A percentile compares a stretch with the other conserved stretches of the same genome.
These are phyloP conservation scores for Adelognathus sp. DNA, from an alignment of 2,888 invertebrate genomes.

Conservation along the genomic window DNA sequence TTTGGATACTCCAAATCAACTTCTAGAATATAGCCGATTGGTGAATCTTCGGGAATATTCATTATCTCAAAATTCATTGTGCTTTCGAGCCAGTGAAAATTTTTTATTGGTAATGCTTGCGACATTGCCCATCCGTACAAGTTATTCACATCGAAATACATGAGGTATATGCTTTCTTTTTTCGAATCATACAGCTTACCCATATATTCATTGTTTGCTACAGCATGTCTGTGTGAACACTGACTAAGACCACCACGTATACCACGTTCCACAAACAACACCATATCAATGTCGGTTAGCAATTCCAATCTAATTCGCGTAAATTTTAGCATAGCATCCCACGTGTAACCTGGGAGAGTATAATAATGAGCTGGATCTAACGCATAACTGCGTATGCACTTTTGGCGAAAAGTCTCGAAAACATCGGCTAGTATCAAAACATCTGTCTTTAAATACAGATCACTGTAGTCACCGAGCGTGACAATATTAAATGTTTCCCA, in stretches of 20 bases:
- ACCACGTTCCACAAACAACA: not conserved
- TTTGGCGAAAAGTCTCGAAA: conserved; percentile 71
- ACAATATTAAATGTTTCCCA: conserved; percentile 67
- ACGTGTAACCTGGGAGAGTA: not conserved
- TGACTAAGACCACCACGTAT: not conserved
- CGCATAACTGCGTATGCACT: conserved; percentile 42
- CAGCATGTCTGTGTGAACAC: not conserved
- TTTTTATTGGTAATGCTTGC: not conserved
- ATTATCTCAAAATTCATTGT: too few relatives aligned
- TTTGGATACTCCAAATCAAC: too few relatives aligned
- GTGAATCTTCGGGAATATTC: too few relatives aligned
- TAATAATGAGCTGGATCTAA: not conserved
- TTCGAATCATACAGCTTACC: conserved; percentile 63
- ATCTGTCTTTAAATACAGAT: too few relatives aligned
- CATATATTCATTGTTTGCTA: conserved; percentile 76
- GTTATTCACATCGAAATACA: conserved; percentile 66
- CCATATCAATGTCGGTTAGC: conserved; percentile 64
- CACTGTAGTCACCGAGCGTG: conserved; percentile 67
- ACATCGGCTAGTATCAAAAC: conserved; percentile 69
- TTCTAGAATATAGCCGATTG: too few relatives aligned
- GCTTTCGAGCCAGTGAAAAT: not conserved
- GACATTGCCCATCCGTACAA: not conserved
- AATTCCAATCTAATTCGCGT: conserved; percentile 33
- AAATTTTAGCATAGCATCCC: conserved; percentile 64
- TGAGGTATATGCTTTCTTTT: conserved; percentile 62